Base-by-base conservation (phyloP, 2,797 vertebrate species). In the Crax fasciolata region DNA sequence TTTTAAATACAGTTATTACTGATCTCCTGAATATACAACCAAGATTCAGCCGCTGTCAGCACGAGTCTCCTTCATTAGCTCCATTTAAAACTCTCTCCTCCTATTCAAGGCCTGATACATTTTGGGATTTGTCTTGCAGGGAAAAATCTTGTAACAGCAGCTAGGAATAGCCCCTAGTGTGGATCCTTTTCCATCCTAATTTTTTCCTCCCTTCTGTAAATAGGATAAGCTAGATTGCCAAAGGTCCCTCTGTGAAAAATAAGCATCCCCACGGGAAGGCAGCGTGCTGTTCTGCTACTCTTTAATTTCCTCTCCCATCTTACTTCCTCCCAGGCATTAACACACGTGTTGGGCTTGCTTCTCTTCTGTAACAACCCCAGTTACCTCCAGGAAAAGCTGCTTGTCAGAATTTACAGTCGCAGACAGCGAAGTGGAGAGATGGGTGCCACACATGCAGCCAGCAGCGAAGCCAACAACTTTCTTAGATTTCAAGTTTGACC, bases 131-230 rank as follows among this genome's bases (percentile, higher is more conserved):
- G 65, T 38, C 51, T 28, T 28, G 46, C 44, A 83, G 4, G 1
- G 6, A 11, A 57, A 66, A 74, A 52, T 63, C 19, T 62, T 71
- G 21, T 49, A 85, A 66, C 3, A 58, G 41, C 74, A 74, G 16
- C 30, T 71, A 38, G 0, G 0, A 71, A 21, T 7, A 51, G 27
- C 27, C 65, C 30, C 72, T 27, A 41, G 10, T 0, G 0, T 8
- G 48, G 52, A 74, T 63, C 41, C 16, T 91, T 80, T 84, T 20
- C 66, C 71, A 68, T 2, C 15, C 10, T 44, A 20, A 9, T 82
- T 20, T 35, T 17, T 35, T 71, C 7, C 32, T 73, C 9, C 51
- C 10, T 17, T 68, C 35, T 55, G 32, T 73, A 89, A 87, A 76
- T 3, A 66, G 74, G 61, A 58, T 41, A 39, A 73, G 61, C 6